phyloP scores from a whole-genome alignment of 2,113 vertebrate genomes.

The Elgaria multicarinata region DNA sequence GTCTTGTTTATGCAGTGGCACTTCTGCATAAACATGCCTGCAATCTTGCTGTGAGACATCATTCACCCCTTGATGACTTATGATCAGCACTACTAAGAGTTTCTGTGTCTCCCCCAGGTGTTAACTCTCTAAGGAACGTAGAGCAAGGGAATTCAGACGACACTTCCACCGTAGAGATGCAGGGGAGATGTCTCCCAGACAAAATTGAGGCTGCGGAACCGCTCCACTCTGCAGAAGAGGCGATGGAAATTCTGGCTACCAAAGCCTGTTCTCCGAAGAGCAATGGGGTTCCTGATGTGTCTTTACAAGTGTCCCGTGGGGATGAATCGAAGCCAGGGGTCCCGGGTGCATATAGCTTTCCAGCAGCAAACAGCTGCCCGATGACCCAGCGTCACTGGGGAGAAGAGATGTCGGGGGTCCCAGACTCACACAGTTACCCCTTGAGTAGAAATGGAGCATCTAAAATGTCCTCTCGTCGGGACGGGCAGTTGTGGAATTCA shows the following conservation, averaged over 20 bases:
- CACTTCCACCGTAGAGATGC: neutral
- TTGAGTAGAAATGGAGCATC: neutral
- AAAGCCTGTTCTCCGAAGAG: neutral
- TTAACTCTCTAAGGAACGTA: neutral
- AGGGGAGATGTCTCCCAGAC: neutral
- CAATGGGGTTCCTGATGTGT: no score
- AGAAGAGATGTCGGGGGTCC: conserved; percentile 14
- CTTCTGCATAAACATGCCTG: neutral
- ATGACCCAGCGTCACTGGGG: neutral
- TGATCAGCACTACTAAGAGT: neutral
- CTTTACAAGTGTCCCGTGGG: neutral
- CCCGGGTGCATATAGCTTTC: neutral
- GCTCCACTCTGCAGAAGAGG: neutral
- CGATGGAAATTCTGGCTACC: neutral
- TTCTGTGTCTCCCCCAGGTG: neutral
- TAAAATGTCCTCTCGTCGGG: neutral
- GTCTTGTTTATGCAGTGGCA: neutral
- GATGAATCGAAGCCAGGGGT: neutral
- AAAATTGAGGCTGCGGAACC: neutral
- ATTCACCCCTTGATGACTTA: neutral
- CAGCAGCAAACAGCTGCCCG: no score
- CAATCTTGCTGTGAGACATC: neutral
- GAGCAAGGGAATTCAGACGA: neutral
- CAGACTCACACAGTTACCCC: neutral
- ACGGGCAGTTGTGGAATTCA: neutral